phyloP scores from a whole-genome alignment of 2,888 invertebrate species.

The Trachelus iudaicus region DNA sequence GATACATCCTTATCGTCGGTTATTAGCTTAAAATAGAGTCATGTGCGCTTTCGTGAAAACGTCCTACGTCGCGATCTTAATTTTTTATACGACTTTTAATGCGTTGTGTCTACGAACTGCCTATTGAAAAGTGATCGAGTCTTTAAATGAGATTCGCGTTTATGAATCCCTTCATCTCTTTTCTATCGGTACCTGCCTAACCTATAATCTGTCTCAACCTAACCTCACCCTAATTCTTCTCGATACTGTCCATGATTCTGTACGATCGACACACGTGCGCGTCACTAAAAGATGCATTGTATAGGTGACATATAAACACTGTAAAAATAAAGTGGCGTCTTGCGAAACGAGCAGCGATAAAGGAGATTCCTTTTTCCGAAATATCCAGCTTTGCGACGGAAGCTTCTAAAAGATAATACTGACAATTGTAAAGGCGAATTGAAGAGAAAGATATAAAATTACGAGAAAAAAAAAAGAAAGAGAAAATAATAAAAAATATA shows the following conservation, averaged over 20 bases:
- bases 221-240: neutral
- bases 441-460: neutral
- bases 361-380: neutral
- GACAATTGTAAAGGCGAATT: neutral
- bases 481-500: neutral
- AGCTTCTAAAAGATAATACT: neutral
- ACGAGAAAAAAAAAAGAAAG: no score
- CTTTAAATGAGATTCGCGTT: neutral
- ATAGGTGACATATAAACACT: neutral
- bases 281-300: neutral
- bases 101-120: neutral
- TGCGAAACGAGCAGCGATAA: neutral
- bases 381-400: neutral
- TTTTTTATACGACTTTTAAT: neutral
- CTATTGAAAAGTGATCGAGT: neutral
- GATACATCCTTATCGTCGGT: no score
- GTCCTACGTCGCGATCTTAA: neutral
- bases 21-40: no score
- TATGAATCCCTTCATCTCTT: neutral
- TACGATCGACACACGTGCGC: neutral
- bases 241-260: neutral
- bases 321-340: neutral
- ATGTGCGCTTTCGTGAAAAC: no score
- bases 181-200: neutral
- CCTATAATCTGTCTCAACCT: neutral